Evolutionary conservation across 2,888 invertebrate species (phyloP).

Genomic region (Apamea crenata): DNA sequence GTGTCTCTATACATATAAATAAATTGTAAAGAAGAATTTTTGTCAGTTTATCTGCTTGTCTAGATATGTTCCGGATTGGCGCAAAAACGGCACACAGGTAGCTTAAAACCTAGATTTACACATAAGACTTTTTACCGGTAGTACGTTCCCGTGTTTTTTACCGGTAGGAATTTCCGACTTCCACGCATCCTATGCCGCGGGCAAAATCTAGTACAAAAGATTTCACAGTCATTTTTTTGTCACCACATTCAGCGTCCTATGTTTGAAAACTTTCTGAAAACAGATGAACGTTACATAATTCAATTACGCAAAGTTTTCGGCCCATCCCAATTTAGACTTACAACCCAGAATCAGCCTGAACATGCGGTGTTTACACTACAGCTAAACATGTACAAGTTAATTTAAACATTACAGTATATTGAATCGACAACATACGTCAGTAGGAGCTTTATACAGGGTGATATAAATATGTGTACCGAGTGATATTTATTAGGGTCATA

Average conservation of each 20-base stretch:
- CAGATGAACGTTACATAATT: background rate
- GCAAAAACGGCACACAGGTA: background rate
- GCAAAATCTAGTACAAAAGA: background rate
- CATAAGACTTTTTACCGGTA: no score
- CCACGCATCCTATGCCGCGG: no score
- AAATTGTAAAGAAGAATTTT: no score
- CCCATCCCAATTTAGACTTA: background rate
- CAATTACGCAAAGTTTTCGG: background rate
- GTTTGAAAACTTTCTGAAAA: background rate
- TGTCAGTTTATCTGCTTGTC: background rate
- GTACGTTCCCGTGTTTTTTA: no score
- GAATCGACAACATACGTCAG: constrained; percentile 70
- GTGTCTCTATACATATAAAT: no score
- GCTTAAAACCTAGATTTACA: no score
- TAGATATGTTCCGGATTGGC: no score
- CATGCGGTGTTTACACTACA: background rate
- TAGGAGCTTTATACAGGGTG: constrained; percentile 70
- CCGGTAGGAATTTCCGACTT: no score
- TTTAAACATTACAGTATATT: constrained; percentile 66
- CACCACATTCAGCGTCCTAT: background rate
- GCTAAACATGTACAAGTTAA: constrained; percentile 39
- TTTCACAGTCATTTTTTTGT: background rate
- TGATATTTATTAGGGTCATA: constrained; percentile 86
- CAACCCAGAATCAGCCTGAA: background rate
- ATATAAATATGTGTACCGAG: constrained; percentile 82